Base-by-base conservation (phyloP, 2,888 invertebrate genomes). In the Agrotis exclamationis region DNA sequence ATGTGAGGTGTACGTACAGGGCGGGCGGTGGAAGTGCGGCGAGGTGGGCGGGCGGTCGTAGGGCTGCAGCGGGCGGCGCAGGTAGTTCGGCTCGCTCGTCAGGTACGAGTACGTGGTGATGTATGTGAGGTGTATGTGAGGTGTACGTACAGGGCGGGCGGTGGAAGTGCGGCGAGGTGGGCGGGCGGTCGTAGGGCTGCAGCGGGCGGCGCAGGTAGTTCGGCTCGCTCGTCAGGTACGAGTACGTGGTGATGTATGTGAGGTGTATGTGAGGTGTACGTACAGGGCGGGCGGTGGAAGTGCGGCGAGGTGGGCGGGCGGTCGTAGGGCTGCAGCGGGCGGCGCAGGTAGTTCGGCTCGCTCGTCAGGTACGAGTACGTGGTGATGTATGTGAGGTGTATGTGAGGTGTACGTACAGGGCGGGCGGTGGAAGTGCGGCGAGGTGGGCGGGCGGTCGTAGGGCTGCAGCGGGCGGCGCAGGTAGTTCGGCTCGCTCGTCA, bases 61-160 rank as follows among this genome's bases (percentile, higher is more conserved):
- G 58, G 99, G 99, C 93, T 98, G 98, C 89, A 99, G 98, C 63
- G 99, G 99, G 89, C 98, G 98, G 90, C 98, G 97, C 94, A 99
- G 97, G 95, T 99, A 98, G 83, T 97, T 97, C 47, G 99, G 98
- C 93, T 99, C 99, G 95, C 98, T 98, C 50, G 99, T 98, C 90
- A 99, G 97, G 96, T 99, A 99, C 92, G 99, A 99, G 96, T 99
- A 99, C 54, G 99, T 99, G 93, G 99, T 99, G 95, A 99, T 99
- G 93, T n/a, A n/a, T n/a, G n/a, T n/a, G n/a, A n/a, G n/a, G n/a
- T n/a, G n/a, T n/a, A n/a, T n/a, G 39, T 11, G 39, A 11, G 39
- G 33, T 64, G 45, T 76, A 94, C 97, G 97, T 95, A 98, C 98
- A 98, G 83, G 98, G 98, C 83, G 99, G 99, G 89, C 99, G 97